Evolutionary conservation across 2,888 invertebrate genomes (phyloP), one percentile per base, ranked within the genome.

Genomic region (Trachelus troglodyta): DNA sequence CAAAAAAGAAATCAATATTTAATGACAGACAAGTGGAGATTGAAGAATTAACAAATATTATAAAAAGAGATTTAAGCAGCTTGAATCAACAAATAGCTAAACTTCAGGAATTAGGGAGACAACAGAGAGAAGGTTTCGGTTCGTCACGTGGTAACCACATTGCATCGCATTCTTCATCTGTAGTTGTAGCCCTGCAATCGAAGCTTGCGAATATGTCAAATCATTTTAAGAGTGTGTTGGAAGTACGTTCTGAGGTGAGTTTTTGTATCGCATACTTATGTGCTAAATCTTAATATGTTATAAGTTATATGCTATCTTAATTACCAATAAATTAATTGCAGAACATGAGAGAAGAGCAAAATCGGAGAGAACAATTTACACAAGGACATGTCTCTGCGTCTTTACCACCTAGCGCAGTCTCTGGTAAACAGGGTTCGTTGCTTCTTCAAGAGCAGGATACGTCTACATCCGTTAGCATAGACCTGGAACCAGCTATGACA

Each of bases 71-170:
- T 92, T 94, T 99, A 81, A 96, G 96, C 90, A 97, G 97, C 85
- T 94, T 99, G 83, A 99, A 99, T 92, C 97, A 98, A 90, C 98
- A 99, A 93, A 99, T 99, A 89, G 98, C 98, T n/a, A 95, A 96
- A 88, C 92, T 97, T 74, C 97, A 97, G 88, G 96, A 97, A 88
- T 94, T 97, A 89, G 96, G 96, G 0, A 95, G 95, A 88, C 94
- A 94, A 79, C 96, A 97, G 87, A 93, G 94, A 82, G 93, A 94
- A 83, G 91, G 81, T 77, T 83, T 87, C 79, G 83, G 87, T 76
- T 88, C 90, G 37, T 92, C 92, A 9, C 94, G 92, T 86, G 95
- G 95, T 56, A 94, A 94, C 87, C 98, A 98, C 92, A 94, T 98
- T 92, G 95, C 97, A 85, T 97, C 97, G 83, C 97, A 98, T 94